Base-by-base conservation (phyloP, 2,888 invertebrate species). In the Galerucella pusilla region DNA sequence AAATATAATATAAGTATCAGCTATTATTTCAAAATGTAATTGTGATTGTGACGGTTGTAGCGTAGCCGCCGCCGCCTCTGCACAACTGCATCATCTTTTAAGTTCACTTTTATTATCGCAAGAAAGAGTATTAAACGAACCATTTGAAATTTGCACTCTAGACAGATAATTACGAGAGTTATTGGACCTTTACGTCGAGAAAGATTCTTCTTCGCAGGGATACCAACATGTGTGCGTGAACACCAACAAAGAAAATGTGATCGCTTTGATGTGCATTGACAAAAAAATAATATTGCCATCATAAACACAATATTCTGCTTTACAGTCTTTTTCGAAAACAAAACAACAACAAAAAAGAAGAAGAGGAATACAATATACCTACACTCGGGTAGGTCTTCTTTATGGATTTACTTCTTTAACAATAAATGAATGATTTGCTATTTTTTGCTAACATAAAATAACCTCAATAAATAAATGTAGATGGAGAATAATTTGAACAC, bases 91-190 rank as follows among this genome's bases (percentile, higher is more conserved):
- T 16, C 54, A 57, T 68, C 59, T 68, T 68, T 68, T 68, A 61
- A 68, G 68, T 59, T 69, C 61, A 60, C 60, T 69, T 69, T 69
- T 69, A 69, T 69, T 69, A 45, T 59, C 61, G 45, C 49, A 69
- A 60, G 69, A 46, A 69, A 61, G 69, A 61, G 49, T 69, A 69
- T 60, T 69, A 69, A 69, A 69, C 60, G 60, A 69, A 69, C 60
- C 69, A 61, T 69, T 69, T 46, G 49, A 69, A 61, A 61, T 69
- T 69, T 69, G 69, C 69, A 25, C 61, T 69, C 60, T 69, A 69
- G 49, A 69, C 61, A 69, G 61, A 69, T 61, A 69, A 69, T 69
- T 69, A 69, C 61, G 42, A 69, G 69, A 69, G 52, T 69, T 61
- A 69, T 61, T 69, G 49, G 49, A 69, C 42, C 68, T 68, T 68